Evolutionary conservation across 92 coral and sea anemone species (phyloP).

Genomic region (Scolanthus callimorphus): DNA sequence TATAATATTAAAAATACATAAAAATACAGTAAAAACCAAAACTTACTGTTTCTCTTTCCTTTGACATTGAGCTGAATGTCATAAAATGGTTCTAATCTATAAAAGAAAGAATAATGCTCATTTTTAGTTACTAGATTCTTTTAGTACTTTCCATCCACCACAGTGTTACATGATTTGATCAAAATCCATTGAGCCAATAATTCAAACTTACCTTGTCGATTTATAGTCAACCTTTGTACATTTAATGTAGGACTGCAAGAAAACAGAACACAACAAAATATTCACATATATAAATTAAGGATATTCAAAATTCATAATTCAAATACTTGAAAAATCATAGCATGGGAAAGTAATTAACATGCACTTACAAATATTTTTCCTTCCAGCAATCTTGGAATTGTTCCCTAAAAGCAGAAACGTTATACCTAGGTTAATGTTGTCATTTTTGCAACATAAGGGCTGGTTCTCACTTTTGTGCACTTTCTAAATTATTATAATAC

Average conservation of each 20-base stretch:
- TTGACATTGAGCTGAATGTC: conserved; percentile 97
- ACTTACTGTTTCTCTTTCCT: conserved; percentile 96
- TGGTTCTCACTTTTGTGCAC: too few species aligned
- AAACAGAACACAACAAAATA: too few species aligned
- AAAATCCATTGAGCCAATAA: not conserved
- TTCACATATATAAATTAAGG: too few species aligned
- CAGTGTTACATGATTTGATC: not conserved
- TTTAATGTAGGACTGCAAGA: conserved; percentile 99
- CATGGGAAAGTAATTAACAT: not conserved
- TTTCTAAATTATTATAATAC: too few species aligned
- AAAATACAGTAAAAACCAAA: not conserved
- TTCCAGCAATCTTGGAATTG: conserved; percentile 87
- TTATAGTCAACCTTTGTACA: conserved; percentile 92
- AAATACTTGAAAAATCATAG: not conserved
- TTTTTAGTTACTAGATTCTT: too few species aligned
- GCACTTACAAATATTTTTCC: conserved; percentile 91
- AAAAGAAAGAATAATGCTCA: not conserved
- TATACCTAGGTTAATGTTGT: not conserved
- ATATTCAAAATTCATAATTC: too few species aligned
- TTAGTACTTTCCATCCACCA: not conserved
- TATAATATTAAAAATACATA: too few species aligned
- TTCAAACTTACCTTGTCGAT: conserved; percentile 71
- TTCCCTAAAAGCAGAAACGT: conserved; percentile 48
- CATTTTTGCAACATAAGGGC: too few species aligned
- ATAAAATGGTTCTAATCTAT: conserved; percentile 90